Conservation (phyloP, 2,113 vertebrate species). For the Podarcis muralis region DNA sequence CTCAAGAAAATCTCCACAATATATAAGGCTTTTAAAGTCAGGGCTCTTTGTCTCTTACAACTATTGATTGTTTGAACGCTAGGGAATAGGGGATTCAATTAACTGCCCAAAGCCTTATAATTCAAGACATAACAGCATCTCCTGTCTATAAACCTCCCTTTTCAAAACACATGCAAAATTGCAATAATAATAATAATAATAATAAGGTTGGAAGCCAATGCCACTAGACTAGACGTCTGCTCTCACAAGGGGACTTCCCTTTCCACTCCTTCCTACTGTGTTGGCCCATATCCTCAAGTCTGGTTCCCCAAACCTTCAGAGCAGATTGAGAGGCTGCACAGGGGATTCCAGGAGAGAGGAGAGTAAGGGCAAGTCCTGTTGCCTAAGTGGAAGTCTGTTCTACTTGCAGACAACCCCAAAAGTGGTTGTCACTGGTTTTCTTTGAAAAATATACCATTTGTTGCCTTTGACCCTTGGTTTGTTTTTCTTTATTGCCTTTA, state of each 20-base stretch:
- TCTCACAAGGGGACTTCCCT: too few relatives aligned
- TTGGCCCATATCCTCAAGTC: too few relatives aligned
- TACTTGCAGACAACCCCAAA: too few relatives aligned
- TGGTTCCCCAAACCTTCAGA: too few relatives aligned
- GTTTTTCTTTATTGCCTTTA: too few relatives aligned
- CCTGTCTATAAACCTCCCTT: slow-evolving; percentile 40
- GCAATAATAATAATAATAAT: slow-evolving; percentile 42
- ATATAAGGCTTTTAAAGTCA: slow-evolving; percentile 40
- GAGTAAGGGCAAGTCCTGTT: too few relatives aligned
- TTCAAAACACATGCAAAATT: slow-evolving; percentile 43
- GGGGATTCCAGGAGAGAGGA: too few relatives aligned
- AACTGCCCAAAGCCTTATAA: slow-evolving; percentile 43
- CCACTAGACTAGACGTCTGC: too few relatives aligned
- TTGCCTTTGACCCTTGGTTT: slow-evolving; percentile 37
- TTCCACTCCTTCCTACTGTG: too few relatives aligned
- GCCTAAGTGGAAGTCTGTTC: too few relatives aligned
- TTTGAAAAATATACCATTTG: slow-evolving; percentile 29
- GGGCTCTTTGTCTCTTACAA: slow-evolving; percentile 46
- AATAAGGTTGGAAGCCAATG: too few relatives aligned
- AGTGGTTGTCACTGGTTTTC: neutral
- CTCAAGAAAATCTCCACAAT: neutral
- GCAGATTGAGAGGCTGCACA: too few relatives aligned
- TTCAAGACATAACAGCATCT: slow-evolving; percentile 52
- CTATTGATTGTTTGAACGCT: slow-evolving; percentile 58
- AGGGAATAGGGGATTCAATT: slow-evolving; percentile 57